phyloP scores from a whole-genome alignment of 2,797 vertebrate species.

The Lophius americanus region DNA sequence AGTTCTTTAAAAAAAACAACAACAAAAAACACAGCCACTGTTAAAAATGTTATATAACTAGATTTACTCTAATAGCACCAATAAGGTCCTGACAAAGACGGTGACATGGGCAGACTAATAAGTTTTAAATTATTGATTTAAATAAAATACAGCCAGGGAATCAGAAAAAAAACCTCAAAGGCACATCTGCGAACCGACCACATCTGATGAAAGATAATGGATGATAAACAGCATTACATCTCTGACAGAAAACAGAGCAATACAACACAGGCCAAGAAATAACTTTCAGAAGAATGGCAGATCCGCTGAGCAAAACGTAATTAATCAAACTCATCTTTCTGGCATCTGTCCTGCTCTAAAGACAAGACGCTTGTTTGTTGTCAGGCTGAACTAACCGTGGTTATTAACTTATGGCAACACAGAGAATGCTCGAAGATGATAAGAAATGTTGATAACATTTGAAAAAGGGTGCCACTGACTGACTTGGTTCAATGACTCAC shows the following conservation, averaged over 20 bases:
- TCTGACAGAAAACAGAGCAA: not conserved
- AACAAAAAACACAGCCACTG: slow-evolving; percentile 37
- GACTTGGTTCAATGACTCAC: too few species aligned
- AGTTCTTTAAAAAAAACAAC: too few species aligned
- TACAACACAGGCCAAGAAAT: slow-evolving; percentile 11
- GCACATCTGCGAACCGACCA: too few species aligned
- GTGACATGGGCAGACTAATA: slow-evolving; percentile 26
- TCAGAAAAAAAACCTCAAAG: too few species aligned
- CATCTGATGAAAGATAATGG: slow-evolving; percentile 1
- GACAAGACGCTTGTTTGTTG: slow-evolving; percentile 28
- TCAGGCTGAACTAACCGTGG: slow-evolving; percentile 11
- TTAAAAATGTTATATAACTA: slow-evolving; percentile 42
- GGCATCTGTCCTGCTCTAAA: slow-evolving; percentile 13
- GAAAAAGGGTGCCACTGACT: not conserved
- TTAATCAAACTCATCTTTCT: slow-evolving; percentile 23
- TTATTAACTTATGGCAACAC: slow-evolving; percentile 7
- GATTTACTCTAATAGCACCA: slow-evolving; percentile 46
- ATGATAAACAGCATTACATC: slow-evolving; percentile 7
- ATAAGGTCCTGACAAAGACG: slow-evolving; percentile 53
- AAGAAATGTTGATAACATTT: slow-evolving; percentile 11
- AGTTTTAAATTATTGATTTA: slow-evolving; percentile 29
- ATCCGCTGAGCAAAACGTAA: slow-evolving; percentile 22
- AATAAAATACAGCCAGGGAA: slow-evolving; percentile 13
- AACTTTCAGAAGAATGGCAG: slow-evolving; percentile 16
- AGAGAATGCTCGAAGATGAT: slow-evolving; percentile 4